Evolutionary conservation across 2,888 invertebrate species (phyloP), one percentile per base, ranked within the genome.

Genomic region (Drosophila sordidula): DNA sequence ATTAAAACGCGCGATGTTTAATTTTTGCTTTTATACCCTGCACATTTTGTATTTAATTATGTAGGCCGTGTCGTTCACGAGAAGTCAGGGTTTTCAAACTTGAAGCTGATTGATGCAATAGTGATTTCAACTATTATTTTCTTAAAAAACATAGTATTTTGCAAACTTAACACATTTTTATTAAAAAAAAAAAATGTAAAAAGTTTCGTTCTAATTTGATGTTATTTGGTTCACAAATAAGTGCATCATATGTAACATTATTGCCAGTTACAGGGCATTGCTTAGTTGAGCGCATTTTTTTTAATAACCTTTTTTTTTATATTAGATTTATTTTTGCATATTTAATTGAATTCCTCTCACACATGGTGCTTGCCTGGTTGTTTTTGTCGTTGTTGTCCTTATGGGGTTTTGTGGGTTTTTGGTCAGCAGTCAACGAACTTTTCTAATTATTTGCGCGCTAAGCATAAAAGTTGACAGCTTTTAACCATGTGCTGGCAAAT

Each of bases 391-490:
- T 66, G 51, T 49, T 41, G 16, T 36, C 55, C 32, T 51, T 69
- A 26, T 49, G 41, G 41, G 22, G 12, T 32, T 18, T 54, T 54
- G 39, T 47, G 16, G 56, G 26, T 61, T 74, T 65, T 58, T 58
- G 52, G 72, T 65, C 74, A 74, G 51, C 73, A 64, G 64, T 75
- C 78, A 68, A 55, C 71, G 66, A 78, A 78, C 75, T 78, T 78
- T 78, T 78, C 79, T 75, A 78, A 78, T 78, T 78, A 78, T 78
- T 78, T 75, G 78, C 71, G 66, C 75, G 79, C 59, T 69, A 75
- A 77, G 78, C 73, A 77, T 68, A 73, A 75, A 75, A 75, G 78
- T 77, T 75, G 78, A 67, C 77, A 72, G 73, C 58, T 75, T 76
- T 76, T 76, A 57, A 66, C 72, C 71, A 76, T 75, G 61, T 76